phyloP scores from a whole-genome alignment of 1,140 invertebrate species.

The Schlechtendalia chinensis region DNA sequence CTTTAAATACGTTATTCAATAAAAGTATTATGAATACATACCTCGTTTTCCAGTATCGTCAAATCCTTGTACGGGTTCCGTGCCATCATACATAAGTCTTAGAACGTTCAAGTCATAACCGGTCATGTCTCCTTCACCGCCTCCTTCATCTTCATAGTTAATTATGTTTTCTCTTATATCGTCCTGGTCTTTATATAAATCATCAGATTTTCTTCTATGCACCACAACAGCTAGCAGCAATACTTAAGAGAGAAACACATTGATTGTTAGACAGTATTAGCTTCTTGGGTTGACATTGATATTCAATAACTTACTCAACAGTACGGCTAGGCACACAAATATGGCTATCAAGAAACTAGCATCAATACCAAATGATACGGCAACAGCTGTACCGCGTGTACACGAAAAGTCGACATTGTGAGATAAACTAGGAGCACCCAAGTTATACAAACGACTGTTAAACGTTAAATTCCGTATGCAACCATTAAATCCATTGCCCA shows the following conservation, averaged over 20 bases:
- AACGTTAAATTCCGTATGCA: constrained; percentile 84
- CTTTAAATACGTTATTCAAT: too few relatives aligned
- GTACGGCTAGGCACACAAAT: constrained; percentile 72
- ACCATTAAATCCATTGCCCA: constrained; percentile 69
- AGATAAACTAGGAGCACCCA: constrained; percentile 69
- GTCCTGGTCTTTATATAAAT: constrained; percentile 87
- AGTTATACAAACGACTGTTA: constrained; percentile 74
- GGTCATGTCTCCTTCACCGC: constrained; percentile 88
- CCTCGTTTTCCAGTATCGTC: constrained; percentile 29
- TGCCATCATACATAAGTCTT: constrained; percentile 65
- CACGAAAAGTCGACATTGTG: constrained; percentile 68
- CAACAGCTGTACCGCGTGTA: constrained; percentile 66
- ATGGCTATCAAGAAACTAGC: constrained; percentile 82
- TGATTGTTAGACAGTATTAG: not conserved
- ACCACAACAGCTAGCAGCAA: constrained; percentile 83
- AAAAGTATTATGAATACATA: not conserved
- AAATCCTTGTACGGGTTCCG: constrained; percentile 54
- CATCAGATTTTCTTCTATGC: constrained; percentile 78
- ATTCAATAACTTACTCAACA: constrained; percentile 62
- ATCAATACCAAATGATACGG: constrained; percentile 76
- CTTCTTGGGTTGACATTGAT: not conserved
- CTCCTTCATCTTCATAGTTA: constrained; percentile 95
- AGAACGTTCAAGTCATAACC: constrained; percentile 92
- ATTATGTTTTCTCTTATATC: constrained; percentile 97
- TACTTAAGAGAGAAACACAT: constrained; percentile 60